Evolutionary conservation across 2,888 invertebrate genomes (phyloP).

Genomic region (Drosophila nigritarsus): DNA sequence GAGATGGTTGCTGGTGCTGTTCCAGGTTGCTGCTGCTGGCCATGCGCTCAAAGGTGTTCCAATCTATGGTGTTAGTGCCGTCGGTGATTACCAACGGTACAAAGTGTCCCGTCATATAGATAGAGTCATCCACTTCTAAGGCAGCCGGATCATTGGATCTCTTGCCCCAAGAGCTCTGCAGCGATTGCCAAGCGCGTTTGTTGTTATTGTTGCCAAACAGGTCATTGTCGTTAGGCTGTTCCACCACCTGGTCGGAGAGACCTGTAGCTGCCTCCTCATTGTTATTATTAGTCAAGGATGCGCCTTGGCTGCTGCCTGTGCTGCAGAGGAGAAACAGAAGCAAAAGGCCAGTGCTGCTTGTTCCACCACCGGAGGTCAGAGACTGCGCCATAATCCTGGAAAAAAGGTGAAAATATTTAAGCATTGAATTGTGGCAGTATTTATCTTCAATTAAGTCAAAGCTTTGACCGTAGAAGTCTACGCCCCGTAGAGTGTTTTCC

Average conservation of each 20-base stretch:
- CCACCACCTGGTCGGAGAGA: conserved; percentile 64
- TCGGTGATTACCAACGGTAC: conserved; percentile 66
- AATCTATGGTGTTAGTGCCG: conserved; percentile 69
- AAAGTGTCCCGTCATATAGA: conserved; percentile 68
- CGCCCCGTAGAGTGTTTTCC: conserved; percentile 29
- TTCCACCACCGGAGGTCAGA: conserved; percentile 21
- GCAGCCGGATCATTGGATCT: conserved; percentile 76
- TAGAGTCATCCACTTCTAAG: conserved; percentile 50
- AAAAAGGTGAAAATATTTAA: conserved; percentile 12
- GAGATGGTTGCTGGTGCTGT: conserved; percentile 32
- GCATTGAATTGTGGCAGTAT: conserved; percentile 21
- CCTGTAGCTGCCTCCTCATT: conserved; percentile 57
- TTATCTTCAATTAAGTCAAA: conserved; percentile 61
- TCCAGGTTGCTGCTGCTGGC: conserved; percentile 49
- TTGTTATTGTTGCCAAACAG: conserved; percentile 59
- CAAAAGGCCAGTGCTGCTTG: conserved; percentile 25
- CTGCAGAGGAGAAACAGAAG: conserved; percentile 48
- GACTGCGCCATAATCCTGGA: conserved; percentile 40
- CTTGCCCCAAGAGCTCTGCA: conserved; percentile 91
- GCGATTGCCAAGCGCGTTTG: conserved; percentile 88
- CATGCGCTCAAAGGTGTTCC: conserved; percentile 75
- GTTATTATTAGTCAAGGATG: conserved; percentile 29
- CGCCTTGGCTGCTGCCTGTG: conserved; percentile 41
- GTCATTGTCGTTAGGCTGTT: conserved; percentile 64
- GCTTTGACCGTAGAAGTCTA: conserved; percentile 6